Evolutionary conservation across 2,888 invertebrate species (phyloP).

Genomic region (Stictocephala bisonia): DNA sequence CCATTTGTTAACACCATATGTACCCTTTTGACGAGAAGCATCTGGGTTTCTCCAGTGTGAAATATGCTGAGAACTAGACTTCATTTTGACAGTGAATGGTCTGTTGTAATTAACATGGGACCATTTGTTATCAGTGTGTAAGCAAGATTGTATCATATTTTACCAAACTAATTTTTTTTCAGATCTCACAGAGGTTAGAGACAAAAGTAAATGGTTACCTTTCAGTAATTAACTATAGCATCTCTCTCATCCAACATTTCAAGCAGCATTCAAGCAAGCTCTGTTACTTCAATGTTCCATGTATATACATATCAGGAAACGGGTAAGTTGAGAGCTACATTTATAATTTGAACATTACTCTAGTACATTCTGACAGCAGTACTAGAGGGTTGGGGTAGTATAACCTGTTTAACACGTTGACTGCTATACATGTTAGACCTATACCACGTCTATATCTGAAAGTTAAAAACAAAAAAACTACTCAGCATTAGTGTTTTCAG

Average conservation of each 20-base stretch:
- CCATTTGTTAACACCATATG: too few species aligned
- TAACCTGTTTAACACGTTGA: too few species aligned
- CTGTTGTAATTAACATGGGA: too few species aligned
- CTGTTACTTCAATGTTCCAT: constrained; percentile 24
- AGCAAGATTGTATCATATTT: too few species aligned
- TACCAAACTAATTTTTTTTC: constrained; percentile 8
- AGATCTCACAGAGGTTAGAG: constrained; percentile 18
- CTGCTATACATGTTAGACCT: not conserved
- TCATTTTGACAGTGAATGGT: too few species aligned
- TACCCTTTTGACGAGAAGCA: too few species aligned
- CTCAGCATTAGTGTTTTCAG: not conserved
- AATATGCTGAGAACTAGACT: too few species aligned
- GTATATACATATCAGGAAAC: constrained; percentile 22
- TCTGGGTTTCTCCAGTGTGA: too few species aligned
- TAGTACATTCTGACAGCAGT: too few species aligned
- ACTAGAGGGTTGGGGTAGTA: too few species aligned
- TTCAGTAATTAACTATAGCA: not conserved
- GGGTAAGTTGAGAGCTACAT: constrained; percentile 8
- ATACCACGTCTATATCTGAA: not conserved
- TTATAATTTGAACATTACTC: not conserved
- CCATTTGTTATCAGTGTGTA: not conserved
- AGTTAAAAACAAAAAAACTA: not conserved
- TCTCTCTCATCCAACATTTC: constrained; percentile 2
- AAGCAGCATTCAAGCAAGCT: constrained; percentile 24
- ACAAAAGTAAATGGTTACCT: not conserved